Conservation (phyloP, 2,797 vertebrate genomes). For the Xiphorhynchus erythropygius region DNA sequence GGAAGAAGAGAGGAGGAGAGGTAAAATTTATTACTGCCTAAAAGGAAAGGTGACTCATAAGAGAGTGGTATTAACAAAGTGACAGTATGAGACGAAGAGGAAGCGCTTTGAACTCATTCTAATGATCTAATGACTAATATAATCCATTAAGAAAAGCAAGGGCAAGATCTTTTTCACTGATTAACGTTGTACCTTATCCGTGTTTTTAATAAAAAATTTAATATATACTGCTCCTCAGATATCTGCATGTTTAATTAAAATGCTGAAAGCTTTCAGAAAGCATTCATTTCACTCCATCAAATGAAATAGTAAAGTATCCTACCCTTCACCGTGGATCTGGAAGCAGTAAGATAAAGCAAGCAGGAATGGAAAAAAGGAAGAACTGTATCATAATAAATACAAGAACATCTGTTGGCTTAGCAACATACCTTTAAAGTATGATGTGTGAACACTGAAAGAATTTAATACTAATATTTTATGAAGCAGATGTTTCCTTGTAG, state of each 20-base stretch:
- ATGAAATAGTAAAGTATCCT: conserved; percentile 2
- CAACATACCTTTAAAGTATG: background rate
- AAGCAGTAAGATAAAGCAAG: background rate
- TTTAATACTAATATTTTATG: background rate
- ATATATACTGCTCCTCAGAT: conserved; percentile 56
- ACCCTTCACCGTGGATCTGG: background rate
- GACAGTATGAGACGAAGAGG: conserved; percentile 50
- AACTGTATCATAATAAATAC: background rate
- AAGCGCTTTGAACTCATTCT: conserved; percentile 62
- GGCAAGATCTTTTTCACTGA: conserved; percentile 69
- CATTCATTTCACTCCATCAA: conserved; percentile 11
- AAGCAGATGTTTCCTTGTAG: background rate
- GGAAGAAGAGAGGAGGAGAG: background rate
- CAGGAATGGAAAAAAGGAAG: background rate
- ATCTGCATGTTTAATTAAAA: conserved; percentile 73
- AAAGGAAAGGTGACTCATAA: conserved; percentile 73
- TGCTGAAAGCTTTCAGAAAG: conserved; percentile 43
- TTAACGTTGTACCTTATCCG: conserved; percentile 62
- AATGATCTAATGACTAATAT: conserved; percentile 75
- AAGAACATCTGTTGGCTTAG: background rate
- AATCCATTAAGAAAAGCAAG: conserved; percentile 73
- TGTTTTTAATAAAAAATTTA: conserved; percentile 74
- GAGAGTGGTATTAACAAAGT: conserved; percentile 62
- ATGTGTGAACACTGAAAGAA: background rate
- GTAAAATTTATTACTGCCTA: conserved; percentile 69